Conservation (phyloP, 2,888 invertebrate species). For the Micoletzkya japonica region DNA sequence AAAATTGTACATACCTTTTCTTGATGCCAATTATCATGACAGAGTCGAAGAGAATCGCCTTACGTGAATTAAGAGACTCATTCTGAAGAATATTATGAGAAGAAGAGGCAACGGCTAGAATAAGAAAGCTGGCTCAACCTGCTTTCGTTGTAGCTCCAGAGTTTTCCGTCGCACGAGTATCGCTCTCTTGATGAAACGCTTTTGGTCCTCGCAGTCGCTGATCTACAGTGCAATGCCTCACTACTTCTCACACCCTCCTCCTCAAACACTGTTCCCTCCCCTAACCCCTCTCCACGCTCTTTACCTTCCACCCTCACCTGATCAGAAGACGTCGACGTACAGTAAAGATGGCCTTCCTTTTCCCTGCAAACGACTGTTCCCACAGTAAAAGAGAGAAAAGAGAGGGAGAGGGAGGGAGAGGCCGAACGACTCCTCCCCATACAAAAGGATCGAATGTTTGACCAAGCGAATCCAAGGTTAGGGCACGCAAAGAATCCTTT, state of each 20-base stretch:
- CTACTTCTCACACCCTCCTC: constrained; percentile 7
- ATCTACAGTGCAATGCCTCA: neutral
- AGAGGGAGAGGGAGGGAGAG: constrained; percentile 14
- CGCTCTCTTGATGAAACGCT: neutral
- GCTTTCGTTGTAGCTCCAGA: constrained; percentile 1
- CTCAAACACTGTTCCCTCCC: neutral
- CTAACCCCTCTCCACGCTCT: neutral
- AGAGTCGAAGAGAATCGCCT: constrained; percentile 11
- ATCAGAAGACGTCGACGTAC: neutral
- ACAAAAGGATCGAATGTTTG: too few species aligned
- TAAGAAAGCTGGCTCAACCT: too few species aligned
- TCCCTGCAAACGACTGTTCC: neutral
- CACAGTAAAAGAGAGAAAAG: neutral
- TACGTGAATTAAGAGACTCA: neutral
- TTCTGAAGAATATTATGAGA: too few species aligned
- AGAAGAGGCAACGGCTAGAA: too few species aligned
- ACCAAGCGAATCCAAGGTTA: too few species aligned
- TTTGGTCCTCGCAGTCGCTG: neutral
- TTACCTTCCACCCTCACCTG: constrained; percentile 12
- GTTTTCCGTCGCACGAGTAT: neutral
- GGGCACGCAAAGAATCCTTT: too few species aligned
- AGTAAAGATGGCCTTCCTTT: neutral
- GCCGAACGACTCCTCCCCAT: too few species aligned
- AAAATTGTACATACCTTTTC: constrained; percentile 6
- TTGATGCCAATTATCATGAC: constrained; percentile 2